Conservation (phyloP, 1,140 invertebrate genomes). For the Halyomorpha halys region DNA sequence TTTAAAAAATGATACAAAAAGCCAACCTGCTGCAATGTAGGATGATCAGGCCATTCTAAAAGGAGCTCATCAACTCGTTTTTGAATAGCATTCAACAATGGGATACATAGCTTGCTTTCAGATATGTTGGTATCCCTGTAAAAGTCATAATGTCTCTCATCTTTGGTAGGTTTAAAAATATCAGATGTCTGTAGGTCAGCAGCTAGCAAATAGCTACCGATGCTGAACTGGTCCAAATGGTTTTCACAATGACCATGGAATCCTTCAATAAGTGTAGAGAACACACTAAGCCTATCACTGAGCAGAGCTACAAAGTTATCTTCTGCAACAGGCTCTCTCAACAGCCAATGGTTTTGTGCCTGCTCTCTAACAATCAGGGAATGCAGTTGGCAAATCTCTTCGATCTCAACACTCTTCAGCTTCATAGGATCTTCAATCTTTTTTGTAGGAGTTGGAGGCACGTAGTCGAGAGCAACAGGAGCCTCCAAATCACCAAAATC, state of each 20-base stretch:
- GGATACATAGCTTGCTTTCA: constrained; percentile 60
- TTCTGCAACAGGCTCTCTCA: constrained; percentile 23
- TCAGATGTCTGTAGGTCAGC: constrained; percentile 26
- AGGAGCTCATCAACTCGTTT: constrained; percentile 55
- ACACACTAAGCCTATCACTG: constrained; percentile 45
- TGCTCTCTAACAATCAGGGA: constrained; percentile 45
- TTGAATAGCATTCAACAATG: constrained; percentile 53
- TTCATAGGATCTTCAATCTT: constrained; percentile 15
- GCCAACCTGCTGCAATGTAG: constrained; percentile 63
- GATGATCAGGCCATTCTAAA: constrained; percentile 81
- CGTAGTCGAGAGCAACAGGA: constrained; percentile 31
- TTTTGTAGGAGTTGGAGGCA: constrained; percentile 6
- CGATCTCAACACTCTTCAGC: constrained; percentile 44
- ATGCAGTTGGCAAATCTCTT: constrained; percentile 48
- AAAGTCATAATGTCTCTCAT: constrained; percentile 51
- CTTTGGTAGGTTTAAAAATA: constrained; percentile 13
- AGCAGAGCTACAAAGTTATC: constrained; percentile 36
- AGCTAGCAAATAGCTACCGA: constrained; percentile 44
- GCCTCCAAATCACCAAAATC: constrained; percentile 53
- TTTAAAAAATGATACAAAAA: constrained; percentile 7
- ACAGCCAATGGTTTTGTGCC: constrained; percentile 47
- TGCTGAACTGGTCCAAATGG: constrained; percentile 40
- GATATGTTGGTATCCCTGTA: constrained; percentile 75
- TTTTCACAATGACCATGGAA: constrained; percentile 36
- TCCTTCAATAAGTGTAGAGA: constrained; percentile 38